Base-by-base conservation (phyloP, 1,140 invertebrate species). In the Drosophila subobscura region DNA sequence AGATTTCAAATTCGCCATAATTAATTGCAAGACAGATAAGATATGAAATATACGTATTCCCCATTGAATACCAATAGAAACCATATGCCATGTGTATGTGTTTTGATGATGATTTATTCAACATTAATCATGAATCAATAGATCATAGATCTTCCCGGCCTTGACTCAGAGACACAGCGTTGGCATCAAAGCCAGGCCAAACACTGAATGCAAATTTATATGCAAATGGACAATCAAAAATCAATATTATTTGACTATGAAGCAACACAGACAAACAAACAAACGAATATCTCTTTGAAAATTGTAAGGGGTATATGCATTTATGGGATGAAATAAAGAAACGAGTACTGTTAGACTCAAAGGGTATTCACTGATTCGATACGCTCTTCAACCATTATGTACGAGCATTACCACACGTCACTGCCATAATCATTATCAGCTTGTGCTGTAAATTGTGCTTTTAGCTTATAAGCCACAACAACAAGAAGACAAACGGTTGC, bases 361-460 rank as follows among this genome's bases (percentile, higher is more conserved):
- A 16, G 3, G 44, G 4, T 46, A 47, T n/a, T 63, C 71, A 66
- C 52, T 56, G 46, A 37, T 55, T 27, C 7, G 12, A 40, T 8
- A 4, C 14, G 23, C 41, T 72, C 14, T 37, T 42, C 20, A 54
- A 23, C n/a, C 10, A 16, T 33, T 42, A 7, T 5, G 0, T 63
- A 1, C 16, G 16, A 20, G 16, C 16, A 33, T 53, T 72, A 33
- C 45, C 70, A 65, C 44, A 60, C 76, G 76, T 68, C 80, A 58
- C 77, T 53, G 51, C 54, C 42, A 58, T 77, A 70, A 77, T 64
- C 65, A 67, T 23, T 72, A 86, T 75, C 72, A 88, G 65, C 49
- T 27, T 79, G 37, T 67, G 71, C 61, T 81, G 72, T 75, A 81
- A 72, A 65, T 78, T 64, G 73, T 88, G 81, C 77, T 81, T 81